Base-by-base conservation (phyloP, 1,140 invertebrate species). In the Eriosoma lanigerum region DNA sequence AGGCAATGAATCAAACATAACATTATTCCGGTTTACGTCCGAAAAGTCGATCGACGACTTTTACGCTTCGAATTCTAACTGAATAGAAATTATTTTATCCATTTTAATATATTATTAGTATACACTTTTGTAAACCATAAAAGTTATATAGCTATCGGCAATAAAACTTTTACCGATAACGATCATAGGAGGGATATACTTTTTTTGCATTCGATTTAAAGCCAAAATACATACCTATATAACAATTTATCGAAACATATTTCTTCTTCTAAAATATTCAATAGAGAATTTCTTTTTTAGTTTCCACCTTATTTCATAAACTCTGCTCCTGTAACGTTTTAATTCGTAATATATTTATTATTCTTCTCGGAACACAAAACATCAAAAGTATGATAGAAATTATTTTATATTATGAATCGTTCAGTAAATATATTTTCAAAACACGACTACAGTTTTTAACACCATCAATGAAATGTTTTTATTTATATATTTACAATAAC, bases 161-260 rank as follows among this genome's bases (percentile, higher is more conserved):
- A 75, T 13, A 24, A 75, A 75, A 75, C 52, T 75, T 75, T 75
- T 38, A 38, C 72, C 12, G 26, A 75, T 38, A 58, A 75, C 29
- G n/a, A 44, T 29, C 68, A 46, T 48, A 9, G 24, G 32, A 3
- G 13, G 24, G 24, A 24, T 19, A 26, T 48, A 48, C 24, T 70
- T 70, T 50, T 70, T n/a, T n/a, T n/a, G n/a, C n/a, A 26, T 48
- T 24, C 66, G 38, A 13, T 26, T 24, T 24, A 64, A 64, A n/a
- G 32, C 29, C 17, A 0, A 19, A n/a, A 3, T 44, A 38, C 38
- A 21, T n/a, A n/a, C n/a, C n/a, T n/a, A n/a, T n/a, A 32, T 38
- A 38, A n/a, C n/a, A 64, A 29, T 64, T 32, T 44, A 64, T 64
- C 19, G 29, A 64, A 62, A 62, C 26, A 26, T 62, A 26, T 62